phyloP scores from a whole-genome alignment of 2,797 vertebrate genomes.

The Coccyzus lansbergi region DNA sequence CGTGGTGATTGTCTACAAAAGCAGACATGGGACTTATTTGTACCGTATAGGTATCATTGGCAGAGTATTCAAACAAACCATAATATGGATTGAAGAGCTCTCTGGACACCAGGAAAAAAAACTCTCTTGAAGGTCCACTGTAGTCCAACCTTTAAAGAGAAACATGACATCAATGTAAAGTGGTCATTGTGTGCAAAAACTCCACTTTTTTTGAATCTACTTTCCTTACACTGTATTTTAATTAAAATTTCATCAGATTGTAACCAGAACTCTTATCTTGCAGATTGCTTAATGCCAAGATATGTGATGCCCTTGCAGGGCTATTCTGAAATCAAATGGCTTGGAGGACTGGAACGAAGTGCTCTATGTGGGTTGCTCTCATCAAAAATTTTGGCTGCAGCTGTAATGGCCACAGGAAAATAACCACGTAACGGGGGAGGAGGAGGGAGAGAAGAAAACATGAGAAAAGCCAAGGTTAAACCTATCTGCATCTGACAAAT shows the following conservation, averaged over 20 bases:
- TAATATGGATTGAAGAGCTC: constrained; percentile 98
- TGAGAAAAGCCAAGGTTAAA: background rate
- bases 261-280: background rate
- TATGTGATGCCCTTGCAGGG: background rate
- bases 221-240: background rate
- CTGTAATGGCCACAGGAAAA: background rate
- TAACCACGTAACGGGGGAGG: background rate
- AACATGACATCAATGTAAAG: constrained; percentile 27
- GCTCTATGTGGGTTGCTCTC: background rate
- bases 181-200: background rate
- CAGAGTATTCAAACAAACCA: constrained; percentile 97
- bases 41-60: constrained; percentile 98
- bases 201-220: background rate
- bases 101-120: constrained; percentile 97
- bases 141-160: constrained; percentile 90
- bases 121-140: constrained; percentile 96
- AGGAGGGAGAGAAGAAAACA: background rate
- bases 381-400: constrained; percentile 2
- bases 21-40: constrained; percentile 99
- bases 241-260: background rate
- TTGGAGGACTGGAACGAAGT: constrained; percentile 24
- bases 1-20: constrained; percentile 98
- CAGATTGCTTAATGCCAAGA: constrained; percentile 9
- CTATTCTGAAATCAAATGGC: background rate
- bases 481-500: constrained; percentile 21